Base-by-base conservation (phyloP, 2,888 invertebrate genomes). In the Minunthozetes semirufus region DNA sequence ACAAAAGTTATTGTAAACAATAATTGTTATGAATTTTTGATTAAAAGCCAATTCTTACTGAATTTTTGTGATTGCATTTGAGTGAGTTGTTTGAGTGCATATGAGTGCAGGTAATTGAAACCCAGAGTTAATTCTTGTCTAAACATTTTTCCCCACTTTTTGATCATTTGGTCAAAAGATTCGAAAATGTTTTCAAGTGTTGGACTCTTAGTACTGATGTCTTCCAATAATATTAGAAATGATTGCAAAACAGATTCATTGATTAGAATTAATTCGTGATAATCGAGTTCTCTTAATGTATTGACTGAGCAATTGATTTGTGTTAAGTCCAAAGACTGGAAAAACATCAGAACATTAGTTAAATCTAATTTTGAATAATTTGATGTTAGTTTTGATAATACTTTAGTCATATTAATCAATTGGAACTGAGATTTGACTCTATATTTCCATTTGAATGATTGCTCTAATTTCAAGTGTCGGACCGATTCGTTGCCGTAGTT, bases 381-480 rank as follows among this genome's bases (percentile, higher is more conserved):
- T 61, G 27, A 27, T 27, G 27, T 27, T 61, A 25, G 27, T 25
- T 27, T 8, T 38, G 15, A 25, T 22, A 46, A 17, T 59, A 75
- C 75, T 48, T 75, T 71, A 13, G 72, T 11, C 13, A 46, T 46
- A 17, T 27, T n/a, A 71, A 75, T 75, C 19, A 75, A 38, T 33
- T 75, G 48, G 25, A 75, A 48, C 25, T 56, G 56, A 17, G 59
- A 75, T 72, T 75, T 71, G 15, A 75, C 72, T 53, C 71, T 56
- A 75, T 59, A 46, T 27, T 66, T 72, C 75, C 75, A 75, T 72
- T 63, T 71, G 13, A 61, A 19, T 29, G 75, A 71, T 19, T 75
- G 71, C 15, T 75, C 42, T 38, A 75, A 42, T 33, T 75, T 75
- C 19, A 75, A 19, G 11, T 50, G 22, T 4, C 29, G 15, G 27